Evolutionary conservation across 2,888 invertebrate species (phyloP).

Genomic region (Marronus borbonicus): DNA sequence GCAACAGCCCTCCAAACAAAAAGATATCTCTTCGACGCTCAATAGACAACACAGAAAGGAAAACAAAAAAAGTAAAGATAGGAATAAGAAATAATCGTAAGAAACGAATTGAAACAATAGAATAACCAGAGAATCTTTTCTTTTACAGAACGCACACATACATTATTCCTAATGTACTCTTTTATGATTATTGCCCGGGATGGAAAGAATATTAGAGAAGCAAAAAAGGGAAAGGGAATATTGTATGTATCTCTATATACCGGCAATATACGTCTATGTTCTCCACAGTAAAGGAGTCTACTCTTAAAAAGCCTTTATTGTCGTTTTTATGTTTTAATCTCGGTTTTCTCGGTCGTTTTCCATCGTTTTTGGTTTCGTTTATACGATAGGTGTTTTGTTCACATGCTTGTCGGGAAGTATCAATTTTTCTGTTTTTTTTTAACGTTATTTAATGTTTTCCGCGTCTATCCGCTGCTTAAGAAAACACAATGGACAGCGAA

Average conservation of each 20-base stretch:
- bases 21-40: no score
- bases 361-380: background rate
- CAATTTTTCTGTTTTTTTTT: no score
- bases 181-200: slow-evolving; percentile 25
- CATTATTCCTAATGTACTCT: slow-evolving; percentile 32
- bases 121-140: background rate
- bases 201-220: slow-evolving; percentile 21
- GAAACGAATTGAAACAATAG: slow-evolving; percentile 12
- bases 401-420: no score
- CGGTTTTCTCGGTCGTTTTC: slow-evolving; percentile 9
- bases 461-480: no score
- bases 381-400: background rate
- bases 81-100: slow-evolving; percentile 3
- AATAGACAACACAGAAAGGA: no score
- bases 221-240: background rate
- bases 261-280: background rate
- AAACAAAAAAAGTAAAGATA: no score
- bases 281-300: slow-evolving; percentile 3
- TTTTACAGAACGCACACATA: background rate
- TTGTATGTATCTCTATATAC: background rate
- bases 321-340: slow-evolving; percentile 31
- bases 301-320: slow-evolving; percentile 20
- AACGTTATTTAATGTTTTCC: background rate
- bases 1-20: no score
- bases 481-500: no score